Evolutionary conservation across 2,888 invertebrate genomes (phyloP), one percentile per base, ranked within the genome.

Genomic region (Himalopsyche tibetana): DNA sequence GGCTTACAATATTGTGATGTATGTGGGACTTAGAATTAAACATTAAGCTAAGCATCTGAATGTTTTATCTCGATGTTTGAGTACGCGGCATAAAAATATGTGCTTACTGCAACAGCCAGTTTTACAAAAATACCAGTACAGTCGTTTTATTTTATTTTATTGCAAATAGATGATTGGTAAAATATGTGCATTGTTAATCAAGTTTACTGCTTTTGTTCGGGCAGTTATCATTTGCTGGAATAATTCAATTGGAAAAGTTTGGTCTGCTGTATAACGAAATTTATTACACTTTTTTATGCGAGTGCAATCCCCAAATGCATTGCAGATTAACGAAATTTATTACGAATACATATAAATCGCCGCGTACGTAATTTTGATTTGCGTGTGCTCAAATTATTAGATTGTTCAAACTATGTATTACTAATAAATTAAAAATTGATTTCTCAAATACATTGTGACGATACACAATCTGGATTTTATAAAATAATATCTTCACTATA

Each of bases 141-240:
- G 74, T 11, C 36, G 38, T 74, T 74, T 74, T 74, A n/a, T n/a
- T 74, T 28, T 28, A 74, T 74, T 74, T 74, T 74, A 74, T 74
- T 74, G 4, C 12, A 80, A 80, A 84, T 56, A 19, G 38, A 45
- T 80, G 80, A 84, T 80, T 84, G 84, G 56, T 80, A 84, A 55
- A 84, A 84, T 84, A 84, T 80, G 55, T 55, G 84, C 38, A 40
- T 19, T 36, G 84, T 19, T 84, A 84, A 84, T 84, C 84, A 56
- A 80, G 80, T 84, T 84, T 80, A 80, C 80, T 36, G 80, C 56
- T 63, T 56, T 83, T 83, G 82, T 83, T 83, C 19, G 36, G 38
- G 56, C 55, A 40, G 56, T 56, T 84, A 80, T 80, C 80, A 40
- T 80, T 80, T 80, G 80, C n/a, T 15, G 45, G 19, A 45, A 42